Evolutionary conservation across 1,140 invertebrate species (phyloP).

Genomic region (Brachionus asplanchnoidis): DNA sequence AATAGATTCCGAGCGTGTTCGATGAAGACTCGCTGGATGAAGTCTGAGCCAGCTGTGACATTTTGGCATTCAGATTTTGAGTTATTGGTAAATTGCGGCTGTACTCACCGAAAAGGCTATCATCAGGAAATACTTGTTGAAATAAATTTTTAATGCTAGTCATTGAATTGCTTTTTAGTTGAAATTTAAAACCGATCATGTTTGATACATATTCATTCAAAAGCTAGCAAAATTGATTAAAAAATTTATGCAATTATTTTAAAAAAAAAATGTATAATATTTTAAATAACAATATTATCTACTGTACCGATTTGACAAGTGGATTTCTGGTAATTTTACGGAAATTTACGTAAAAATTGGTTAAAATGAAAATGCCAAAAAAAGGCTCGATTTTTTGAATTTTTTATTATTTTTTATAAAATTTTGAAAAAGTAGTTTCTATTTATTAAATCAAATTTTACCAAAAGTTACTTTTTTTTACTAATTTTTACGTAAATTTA

Average conservation of each 20-base stretch:
- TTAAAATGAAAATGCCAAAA: too few species aligned
- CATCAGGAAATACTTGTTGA: conserved; percentile 29
- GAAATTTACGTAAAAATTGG: too few species aligned
- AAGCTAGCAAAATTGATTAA: background rate
- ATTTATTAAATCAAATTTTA: too few species aligned
- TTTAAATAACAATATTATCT: too few species aligned
- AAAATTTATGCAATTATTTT: background rate
- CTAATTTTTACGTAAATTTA: too few species aligned
- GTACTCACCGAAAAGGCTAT: conserved; percentile 15
- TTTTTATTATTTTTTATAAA: too few species aligned
- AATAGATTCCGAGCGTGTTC: conserved; percentile 21
- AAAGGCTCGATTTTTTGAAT: too few species aligned
- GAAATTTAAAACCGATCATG: conserved; percentile 26
- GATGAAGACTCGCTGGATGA: background rate
- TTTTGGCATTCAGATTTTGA: conserved; percentile 28
- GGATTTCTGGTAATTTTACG: too few species aligned
- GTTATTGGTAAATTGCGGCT: conserved; percentile 31
- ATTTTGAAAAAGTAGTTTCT: too few species aligned
- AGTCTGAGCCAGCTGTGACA: conserved; percentile 22
- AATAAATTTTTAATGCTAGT: conserved; percentile 13
- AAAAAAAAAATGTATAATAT: too few species aligned
- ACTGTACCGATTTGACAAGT: too few species aligned
- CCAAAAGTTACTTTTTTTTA: too few species aligned
- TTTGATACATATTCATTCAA: conserved; percentile 34
- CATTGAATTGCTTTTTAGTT: conserved; percentile 24